Conservation (phyloP, 1,140 invertebrate species). For the Sarcophaga bullata region DNA sequence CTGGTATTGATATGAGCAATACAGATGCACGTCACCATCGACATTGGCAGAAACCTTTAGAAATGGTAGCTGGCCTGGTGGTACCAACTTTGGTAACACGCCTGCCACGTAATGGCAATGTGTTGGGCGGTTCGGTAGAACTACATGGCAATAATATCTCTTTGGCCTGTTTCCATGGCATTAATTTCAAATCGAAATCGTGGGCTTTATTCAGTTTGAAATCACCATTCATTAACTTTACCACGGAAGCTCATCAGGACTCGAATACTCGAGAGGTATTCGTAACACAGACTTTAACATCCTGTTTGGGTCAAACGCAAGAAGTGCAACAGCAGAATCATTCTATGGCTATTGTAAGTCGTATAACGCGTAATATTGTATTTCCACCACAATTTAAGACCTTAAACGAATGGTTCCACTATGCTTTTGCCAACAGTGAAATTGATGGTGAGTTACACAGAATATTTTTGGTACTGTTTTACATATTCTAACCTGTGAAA, state of each 20-base stretch:
- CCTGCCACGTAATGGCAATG: constrained; percentile 80
- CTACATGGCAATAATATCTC: constrained; percentile 91
- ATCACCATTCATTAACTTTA: constrained; percentile 94
- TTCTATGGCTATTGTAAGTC: constrained; percentile 92
- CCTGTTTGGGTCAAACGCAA: constrained; percentile 81
- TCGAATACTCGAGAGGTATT: constrained; percentile 68
- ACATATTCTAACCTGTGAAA: not conserved
- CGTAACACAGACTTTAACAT: constrained; percentile 88
- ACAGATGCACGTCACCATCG: constrained; percentile 84
- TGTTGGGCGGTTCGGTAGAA: constrained; percentile 93
- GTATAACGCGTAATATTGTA: constrained; percentile 88
- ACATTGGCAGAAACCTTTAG: constrained; percentile 83
- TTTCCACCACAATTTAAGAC: constrained; percentile 96
- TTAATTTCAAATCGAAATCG: constrained; percentile 94
- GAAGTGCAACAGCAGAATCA: constrained; percentile 77
- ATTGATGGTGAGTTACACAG: constrained; percentile 80
- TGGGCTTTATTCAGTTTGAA: constrained; percentile 96
- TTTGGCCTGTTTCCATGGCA: constrained; percentile 96
- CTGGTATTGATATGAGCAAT: constrained; percentile 44
- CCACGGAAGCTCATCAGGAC: constrained; percentile 92
- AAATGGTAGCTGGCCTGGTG: constrained; percentile 76
- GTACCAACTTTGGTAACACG: constrained; percentile 77
- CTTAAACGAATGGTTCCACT: constrained; percentile 95
- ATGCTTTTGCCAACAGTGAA: constrained; percentile 92
- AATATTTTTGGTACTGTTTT: not conserved